Conservation (phyloP, 2,113 vertebrate species). For the Dipodomys ordii region DNA sequence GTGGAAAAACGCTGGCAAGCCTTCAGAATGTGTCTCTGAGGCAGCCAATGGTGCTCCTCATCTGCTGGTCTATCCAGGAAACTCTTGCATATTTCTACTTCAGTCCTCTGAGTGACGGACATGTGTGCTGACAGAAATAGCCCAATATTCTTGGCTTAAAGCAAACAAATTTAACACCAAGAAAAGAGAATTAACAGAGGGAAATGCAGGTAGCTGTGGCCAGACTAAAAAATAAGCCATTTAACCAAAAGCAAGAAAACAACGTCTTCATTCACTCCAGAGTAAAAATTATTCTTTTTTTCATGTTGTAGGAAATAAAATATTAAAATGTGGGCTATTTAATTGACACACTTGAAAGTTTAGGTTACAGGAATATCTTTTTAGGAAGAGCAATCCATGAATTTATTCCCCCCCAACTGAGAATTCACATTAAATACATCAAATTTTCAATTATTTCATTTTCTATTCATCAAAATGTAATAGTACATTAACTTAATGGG, state of each 20-base stretch:
- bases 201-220: background rate
- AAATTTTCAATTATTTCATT: slow-evolving; percentile 38
- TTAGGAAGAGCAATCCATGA: background rate
- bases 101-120: background rate
- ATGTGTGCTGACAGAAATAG: background rate
- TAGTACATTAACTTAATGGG: slow-evolving; percentile 9
- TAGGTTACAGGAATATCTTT: background rate
- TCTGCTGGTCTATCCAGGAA: rapidly evolving
- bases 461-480: slow-evolving; percentile 32
- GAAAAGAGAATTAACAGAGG: background rate
- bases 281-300: background rate
- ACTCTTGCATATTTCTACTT: background rate
- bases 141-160: background rate
- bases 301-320: background rate
- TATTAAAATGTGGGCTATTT: background rate
- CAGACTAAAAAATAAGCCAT: background rate
- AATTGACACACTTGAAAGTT: background rate
- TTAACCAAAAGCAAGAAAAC: background rate
- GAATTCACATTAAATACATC: slow-evolving; percentile 10
- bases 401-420: background rate
- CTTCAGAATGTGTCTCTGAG: no score
- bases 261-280: background rate
- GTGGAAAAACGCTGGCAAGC: background rate
- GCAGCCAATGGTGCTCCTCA: no score
- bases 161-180: background rate